phyloP scores from a whole-genome alignment of 2,888 invertebrate species.

The Kryphioiulus occultus region DNA sequence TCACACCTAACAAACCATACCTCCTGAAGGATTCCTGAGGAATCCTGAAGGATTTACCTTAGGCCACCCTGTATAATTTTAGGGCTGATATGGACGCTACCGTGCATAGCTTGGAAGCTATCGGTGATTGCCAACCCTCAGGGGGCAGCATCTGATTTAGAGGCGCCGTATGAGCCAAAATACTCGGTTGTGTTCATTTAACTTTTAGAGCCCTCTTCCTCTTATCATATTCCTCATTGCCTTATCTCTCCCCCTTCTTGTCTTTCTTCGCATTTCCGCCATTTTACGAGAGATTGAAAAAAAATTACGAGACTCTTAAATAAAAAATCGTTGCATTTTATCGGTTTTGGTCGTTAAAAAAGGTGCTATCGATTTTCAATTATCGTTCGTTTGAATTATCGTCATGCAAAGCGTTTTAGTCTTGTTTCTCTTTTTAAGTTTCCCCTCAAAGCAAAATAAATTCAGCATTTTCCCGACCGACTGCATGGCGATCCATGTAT shows the following conservation, averaged over 20 bases:
- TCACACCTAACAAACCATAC: no score
- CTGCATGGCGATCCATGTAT: no score
- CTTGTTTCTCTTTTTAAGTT: not conserved
- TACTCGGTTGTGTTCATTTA: not conserved
- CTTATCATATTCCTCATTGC: not conserved
- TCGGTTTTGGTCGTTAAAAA: not conserved
- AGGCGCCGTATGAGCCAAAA: not conserved
- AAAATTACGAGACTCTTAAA: not conserved
- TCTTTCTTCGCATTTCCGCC: not conserved
- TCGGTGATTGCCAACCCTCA: no score
- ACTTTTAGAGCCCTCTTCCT: not conserved
- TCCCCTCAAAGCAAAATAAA: not conserved
- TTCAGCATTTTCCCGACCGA: no score
- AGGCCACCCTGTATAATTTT: no score
- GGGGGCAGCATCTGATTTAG: no score
- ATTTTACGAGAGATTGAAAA: not conserved
- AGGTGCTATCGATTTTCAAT: not conserved
- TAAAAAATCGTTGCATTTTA: not conserved
- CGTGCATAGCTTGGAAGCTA: no score
- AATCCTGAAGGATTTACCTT: no score
- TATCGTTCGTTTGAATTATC: slow-evolving; percentile 18
- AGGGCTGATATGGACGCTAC: no score
- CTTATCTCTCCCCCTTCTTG: not conserved
- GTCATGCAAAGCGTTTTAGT: not conserved
- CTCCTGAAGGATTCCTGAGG: no score